Percentiles rank a stretch among this genome's conserved stretches.
phyloP scores from a whole-genome alignment of 2,888 invertebrate genomes.

The Scaeva pyrastri region DNA sequence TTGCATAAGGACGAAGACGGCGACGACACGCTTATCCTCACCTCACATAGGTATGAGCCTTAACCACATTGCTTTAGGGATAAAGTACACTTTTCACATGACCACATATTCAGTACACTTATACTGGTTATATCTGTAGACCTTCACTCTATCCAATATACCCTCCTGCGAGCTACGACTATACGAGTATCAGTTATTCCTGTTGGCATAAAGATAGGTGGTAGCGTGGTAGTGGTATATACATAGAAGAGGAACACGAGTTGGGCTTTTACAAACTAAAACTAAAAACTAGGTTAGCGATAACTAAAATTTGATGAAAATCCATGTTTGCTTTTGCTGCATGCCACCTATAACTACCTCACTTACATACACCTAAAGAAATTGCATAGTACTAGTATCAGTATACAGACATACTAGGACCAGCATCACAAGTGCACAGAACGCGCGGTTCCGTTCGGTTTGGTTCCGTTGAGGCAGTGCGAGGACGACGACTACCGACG shows the following conservation, averaged over 20 bases:
- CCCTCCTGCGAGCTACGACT: no score
- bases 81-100: constrained; percentile 14
- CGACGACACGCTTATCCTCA: constrained; percentile 13
- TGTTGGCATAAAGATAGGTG: background rate
- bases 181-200: background rate
- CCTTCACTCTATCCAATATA: no score
- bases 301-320: constrained; percentile 63
- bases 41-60: no score
- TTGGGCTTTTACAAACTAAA: constrained; percentile 40
- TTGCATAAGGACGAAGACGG: constrained; percentile 14
- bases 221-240: no score
- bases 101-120: constrained; percentile 3
- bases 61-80: constrained; percentile 33
- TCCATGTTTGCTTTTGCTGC: constrained; percentile 29
- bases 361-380: background rate
- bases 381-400: no score
- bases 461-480: background rate
- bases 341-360: background rate
- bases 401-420: no score
- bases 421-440: no score
- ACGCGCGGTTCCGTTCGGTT: no score
- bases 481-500: background rate
- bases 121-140: no score
- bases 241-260: background rate
- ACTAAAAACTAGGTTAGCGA: constrained; percentile 56